Percentiles rank a stretch among this genome's conserved stretches.
Evolutionary conservation across 2,113 vertebrate genomes (phyloP).

Genomic region (Microcebus jonahi): DNA sequence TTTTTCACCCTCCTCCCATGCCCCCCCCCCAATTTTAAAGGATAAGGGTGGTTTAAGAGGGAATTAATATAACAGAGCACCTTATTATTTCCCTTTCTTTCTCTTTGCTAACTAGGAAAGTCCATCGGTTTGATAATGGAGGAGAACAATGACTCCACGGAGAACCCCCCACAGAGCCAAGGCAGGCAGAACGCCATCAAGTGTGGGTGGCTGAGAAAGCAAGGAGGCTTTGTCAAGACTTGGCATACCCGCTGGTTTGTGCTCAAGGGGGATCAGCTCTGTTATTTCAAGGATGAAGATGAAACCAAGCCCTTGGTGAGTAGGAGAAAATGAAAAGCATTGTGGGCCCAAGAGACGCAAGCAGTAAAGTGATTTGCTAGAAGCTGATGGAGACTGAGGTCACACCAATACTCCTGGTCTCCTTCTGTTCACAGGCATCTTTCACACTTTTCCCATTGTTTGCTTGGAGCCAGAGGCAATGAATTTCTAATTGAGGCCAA

Average conservation of each 20-base stretch:
- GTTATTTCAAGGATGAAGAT: constrained; percentile 98
- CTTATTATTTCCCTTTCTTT: constrained; percentile 56
- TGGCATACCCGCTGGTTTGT: constrained; percentile 99
- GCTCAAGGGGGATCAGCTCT: constrained; percentile 94
- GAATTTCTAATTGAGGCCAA: constrained; percentile 18
- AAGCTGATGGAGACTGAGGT: background rate
- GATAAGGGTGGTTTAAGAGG: background rate
- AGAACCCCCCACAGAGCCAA: constrained; percentile 81
- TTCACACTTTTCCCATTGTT: background rate
- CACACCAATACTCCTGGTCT: background rate
- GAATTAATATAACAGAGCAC: background rate
- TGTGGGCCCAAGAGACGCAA: background rate
- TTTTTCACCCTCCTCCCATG: accelerated
- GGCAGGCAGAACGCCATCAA: constrained; percentile 85
- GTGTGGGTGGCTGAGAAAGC: constrained; percentile 98
- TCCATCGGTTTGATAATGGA: constrained; percentile 88
- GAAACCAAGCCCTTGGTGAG: constrained; percentile 98
- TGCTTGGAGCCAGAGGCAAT: background rate
- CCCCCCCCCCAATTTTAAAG: background rate
- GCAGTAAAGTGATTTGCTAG: background rate
- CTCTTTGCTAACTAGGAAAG: constrained; percentile 77
- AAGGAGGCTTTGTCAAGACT: constrained; percentile 99
- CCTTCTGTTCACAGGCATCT: background rate
- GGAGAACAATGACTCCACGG: constrained; percentile 86
- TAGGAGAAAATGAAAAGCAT: background rate